Evolutionary conservation across 2,113 vertebrate genomes (phyloP).

Genomic region (Pagrus major): DNA sequence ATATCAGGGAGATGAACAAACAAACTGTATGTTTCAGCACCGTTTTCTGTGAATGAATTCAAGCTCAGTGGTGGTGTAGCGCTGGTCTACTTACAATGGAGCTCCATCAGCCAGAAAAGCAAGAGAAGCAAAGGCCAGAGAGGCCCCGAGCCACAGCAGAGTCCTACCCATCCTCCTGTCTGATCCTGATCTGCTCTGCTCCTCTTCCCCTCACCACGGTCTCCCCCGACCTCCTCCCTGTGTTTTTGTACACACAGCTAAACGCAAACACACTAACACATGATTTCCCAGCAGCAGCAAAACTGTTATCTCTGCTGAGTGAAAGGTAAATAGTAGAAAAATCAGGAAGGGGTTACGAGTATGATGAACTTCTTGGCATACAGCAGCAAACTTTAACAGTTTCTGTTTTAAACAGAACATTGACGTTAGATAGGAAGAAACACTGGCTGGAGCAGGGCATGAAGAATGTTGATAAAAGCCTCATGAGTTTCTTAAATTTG

Average conservation of each 20-base stretch:
- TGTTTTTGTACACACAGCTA: no score
- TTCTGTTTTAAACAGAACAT: no score
- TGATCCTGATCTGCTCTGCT: slow-evolving; percentile 1
- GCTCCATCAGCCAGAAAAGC: slow-evolving; percentile 27
- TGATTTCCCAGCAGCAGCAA: slow-evolving; percentile 39
- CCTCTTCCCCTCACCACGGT: neutral
- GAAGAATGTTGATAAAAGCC: no score
- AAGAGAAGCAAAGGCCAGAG: slow-evolving; percentile 17
- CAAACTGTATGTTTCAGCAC: neutral
- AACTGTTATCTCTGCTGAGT: slow-evolving; percentile 2
- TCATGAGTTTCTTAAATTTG: no score
- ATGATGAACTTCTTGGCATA: no score
- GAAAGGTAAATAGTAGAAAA: no score
- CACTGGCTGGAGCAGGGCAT: no score
- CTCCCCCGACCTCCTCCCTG: neutral
- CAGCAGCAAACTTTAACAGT: no score
- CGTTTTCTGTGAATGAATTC: neutral
- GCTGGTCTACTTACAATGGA: neutral
- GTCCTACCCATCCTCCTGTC: slow-evolving; percentile 5
- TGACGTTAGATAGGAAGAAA: no score
- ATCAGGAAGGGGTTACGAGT: no score
- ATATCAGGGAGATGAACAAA: neutral
- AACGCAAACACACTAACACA: neutral
- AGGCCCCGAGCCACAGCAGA: slow-evolving; percentile 46
- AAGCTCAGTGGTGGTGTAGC: neutral